Percentiles rank a stretch among this genome's conserved stretches.
Evolutionary conservation across 30 jellyfish, hydroid and myxozoan genomes (phyloP).

Genomic region (Turritopsis dohrnii): DNA sequence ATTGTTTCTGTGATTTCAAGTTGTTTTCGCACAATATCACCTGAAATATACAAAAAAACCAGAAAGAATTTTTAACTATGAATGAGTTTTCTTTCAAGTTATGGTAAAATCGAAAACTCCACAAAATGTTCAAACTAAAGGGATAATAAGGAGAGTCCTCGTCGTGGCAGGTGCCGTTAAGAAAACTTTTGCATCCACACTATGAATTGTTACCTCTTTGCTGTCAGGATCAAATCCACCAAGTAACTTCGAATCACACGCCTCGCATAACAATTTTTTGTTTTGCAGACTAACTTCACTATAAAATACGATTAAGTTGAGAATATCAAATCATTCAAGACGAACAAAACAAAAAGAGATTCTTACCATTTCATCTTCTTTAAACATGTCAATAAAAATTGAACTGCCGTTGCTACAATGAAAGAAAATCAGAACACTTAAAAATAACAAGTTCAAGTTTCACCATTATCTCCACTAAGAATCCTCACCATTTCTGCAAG

Average conservation of each 20-base stretch:
- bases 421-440: not conserved
- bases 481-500: not conserved
- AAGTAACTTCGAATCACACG: constrained; percentile 67
- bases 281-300: constrained; percentile 56
- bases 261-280: constrained; percentile 74
- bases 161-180: no score
- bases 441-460: no score
- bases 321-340: no score
- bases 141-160: not conserved
- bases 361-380: not conserved
- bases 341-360: not conserved
- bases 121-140: not conserved
- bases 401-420: not conserved
- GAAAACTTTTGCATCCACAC: no score
- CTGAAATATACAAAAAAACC: not conserved
- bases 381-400: not conserved
- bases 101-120: no score
- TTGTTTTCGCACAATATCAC: constrained; percentile 66
- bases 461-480: not conserved
- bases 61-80: not conserved
- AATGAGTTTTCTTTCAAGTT: not conserved
- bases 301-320: no score
- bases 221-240: constrained; percentile 97
- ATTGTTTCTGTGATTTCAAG: constrained; percentile 41
- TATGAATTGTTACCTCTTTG: constrained; percentile 91